Conservation (phyloP, 2,113 vertebrate genomes). For the Damaliscus lunatus region DNA sequence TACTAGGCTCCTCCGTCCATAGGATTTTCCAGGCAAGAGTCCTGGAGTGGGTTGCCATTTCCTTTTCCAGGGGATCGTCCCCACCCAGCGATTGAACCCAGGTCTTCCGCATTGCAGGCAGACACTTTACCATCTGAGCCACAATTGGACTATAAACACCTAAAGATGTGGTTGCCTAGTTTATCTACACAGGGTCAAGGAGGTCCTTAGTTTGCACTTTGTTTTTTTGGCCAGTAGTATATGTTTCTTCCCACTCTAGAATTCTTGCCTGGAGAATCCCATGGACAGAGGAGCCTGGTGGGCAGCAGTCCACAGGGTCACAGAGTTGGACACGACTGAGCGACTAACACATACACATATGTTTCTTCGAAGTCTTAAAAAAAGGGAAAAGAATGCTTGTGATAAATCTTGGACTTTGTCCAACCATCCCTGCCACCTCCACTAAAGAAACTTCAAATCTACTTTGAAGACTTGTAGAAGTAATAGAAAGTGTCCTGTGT, state of each 20-base stretch:
- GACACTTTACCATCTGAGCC: neutral
- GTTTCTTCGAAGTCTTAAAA: neutral
- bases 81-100: neutral
- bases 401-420: neutral
- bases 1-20: neutral
- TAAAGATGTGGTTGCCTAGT: neutral
- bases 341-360: neutral
- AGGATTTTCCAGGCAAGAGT: neutral
- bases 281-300: neutral
- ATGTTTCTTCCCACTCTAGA: neutral
- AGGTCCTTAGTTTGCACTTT: neutral
- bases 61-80: neutral
- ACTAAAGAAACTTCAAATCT: neutral
- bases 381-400: neutral
- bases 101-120: neutral
- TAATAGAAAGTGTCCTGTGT: neutral
- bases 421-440: neutral
- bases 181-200: neutral
- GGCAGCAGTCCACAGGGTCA: neutral
- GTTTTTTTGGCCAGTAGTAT: neutral
- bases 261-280: neutral
- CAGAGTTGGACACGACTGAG: neutral
- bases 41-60: neutral
- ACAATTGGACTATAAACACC: neutral
- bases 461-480: neutral